A percentile compares a stretch with the other conserved stretches of the same genome.
Conservation (phyloP, 2,888 invertebrate species). For the Chymomyza amoena region DNA sequence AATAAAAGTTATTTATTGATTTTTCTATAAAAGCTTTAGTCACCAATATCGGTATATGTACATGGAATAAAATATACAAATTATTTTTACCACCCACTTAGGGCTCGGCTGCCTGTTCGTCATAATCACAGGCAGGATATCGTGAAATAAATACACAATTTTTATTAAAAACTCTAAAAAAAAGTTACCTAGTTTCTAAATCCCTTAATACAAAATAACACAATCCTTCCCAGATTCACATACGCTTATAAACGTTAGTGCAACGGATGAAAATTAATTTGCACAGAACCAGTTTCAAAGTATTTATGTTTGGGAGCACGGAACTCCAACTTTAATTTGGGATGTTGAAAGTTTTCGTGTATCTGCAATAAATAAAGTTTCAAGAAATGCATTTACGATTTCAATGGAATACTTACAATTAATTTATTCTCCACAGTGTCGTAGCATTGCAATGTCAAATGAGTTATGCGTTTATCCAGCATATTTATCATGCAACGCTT, state of each 20-base stretch:
- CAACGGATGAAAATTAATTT: not conserved
- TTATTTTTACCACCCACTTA: too few species aligned
- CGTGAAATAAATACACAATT: too few species aligned
- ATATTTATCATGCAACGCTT: not conserved
- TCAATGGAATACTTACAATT: not conserved
- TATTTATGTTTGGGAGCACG: not conserved
- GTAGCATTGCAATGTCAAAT: not conserved
- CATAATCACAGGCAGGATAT: too few species aligned
- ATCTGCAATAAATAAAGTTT: not conserved
- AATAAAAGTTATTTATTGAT: too few species aligned
- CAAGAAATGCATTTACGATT: not conserved
- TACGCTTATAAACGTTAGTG: not conserved
- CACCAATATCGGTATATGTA: too few species aligned
- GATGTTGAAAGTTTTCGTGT: not conserved
- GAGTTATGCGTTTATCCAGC: not conserved
- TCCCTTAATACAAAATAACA: too few species aligned
- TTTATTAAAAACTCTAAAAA: too few species aligned
- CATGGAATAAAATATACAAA: too few species aligned
- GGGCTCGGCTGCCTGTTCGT: too few species aligned
- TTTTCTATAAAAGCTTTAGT: too few species aligned
- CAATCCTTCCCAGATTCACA: too few species aligned
- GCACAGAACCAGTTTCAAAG: not conserved
- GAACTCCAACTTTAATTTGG: not conserved
- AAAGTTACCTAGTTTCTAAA: too few species aligned
- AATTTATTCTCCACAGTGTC: not conserved